Evolutionary conservation across 1,140 invertebrate species (phyloP).

Genomic region (Limonius californicus): DNA sequence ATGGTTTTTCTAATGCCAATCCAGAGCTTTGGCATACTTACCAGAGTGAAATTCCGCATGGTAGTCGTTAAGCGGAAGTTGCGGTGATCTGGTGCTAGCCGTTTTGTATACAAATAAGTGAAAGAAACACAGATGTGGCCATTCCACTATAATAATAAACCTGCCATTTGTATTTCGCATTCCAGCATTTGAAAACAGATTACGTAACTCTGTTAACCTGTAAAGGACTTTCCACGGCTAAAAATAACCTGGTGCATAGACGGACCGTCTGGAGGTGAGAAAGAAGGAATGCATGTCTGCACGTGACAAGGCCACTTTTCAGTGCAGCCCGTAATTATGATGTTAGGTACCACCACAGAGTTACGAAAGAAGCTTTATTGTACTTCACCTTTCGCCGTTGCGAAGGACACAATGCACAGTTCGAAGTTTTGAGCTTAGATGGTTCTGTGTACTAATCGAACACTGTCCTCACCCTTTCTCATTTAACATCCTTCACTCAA

Average conservation of each 20-base stretch:
- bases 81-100: neutral
- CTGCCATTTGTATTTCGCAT: neutral
- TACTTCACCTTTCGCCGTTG: too few relatives aligned
- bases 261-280: slow-evolving; percentile 28
- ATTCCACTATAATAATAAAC: neutral
- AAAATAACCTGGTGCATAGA: slow-evolving; percentile 25
- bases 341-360: slow-evolving; percentile 12
- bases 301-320: slow-evolving; percentile 26
- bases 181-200: neutral
- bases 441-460: too few relatives aligned
- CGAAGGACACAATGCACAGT: too few relatives aligned
- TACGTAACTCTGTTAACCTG: slow-evolving; percentile 25
- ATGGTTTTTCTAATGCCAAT: too few relatives aligned
- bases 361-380: neutral
- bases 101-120: too few relatives aligned
- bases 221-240: slow-evolving; percentile 22
- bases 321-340: slow-evolving; percentile 8
- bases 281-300: slow-evolving; percentile 27
- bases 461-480: too few relatives aligned
- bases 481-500: too few relatives aligned
- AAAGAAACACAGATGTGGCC: neutral
- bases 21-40: too few relatives aligned
- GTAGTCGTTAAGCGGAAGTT: neutral
- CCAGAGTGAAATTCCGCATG: neutral
- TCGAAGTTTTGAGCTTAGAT: too few relatives aligned